phyloP scores from a whole-genome alignment of 2,113 vertebrate species.

The Mustela nigripes region DNA sequence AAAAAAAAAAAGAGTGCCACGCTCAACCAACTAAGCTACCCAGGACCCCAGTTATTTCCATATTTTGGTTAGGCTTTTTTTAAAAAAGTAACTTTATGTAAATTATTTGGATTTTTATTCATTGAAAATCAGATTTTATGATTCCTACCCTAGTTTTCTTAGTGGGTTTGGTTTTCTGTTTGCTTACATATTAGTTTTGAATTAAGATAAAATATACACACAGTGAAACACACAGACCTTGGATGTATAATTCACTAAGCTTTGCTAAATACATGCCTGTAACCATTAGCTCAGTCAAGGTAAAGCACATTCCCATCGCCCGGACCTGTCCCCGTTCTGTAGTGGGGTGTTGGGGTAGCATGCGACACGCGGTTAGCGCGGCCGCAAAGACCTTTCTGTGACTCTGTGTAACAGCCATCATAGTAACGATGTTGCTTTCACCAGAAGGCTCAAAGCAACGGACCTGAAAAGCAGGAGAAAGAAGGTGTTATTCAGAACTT shows the following conservation, averaged over 20 bases:
- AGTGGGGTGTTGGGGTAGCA: not conserved
- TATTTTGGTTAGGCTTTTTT: not conserved
- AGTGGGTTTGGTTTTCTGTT: not conserved
- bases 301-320: fast-evolving
- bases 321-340: fast-evolving
- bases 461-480: slow-evolving; percentile 97
- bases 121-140: not conserved
- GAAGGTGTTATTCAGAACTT: slow-evolving; percentile 99
- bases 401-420: fast-evolving
- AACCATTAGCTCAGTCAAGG: fast-evolving
- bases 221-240: not conserved
- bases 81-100: not conserved
- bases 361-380: fast-evolving
- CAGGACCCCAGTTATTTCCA: not conserved
- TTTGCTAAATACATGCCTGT: fast-evolving
- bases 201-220: not conserved
- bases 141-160: not conserved
- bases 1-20: not conserved
- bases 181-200: not conserved
- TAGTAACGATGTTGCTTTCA: slow-evolving; percentile 37
- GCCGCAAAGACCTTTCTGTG: fast-evolving
- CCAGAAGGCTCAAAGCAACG: slow-evolving; percentile 97
- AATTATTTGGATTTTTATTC: slow-evolving; percentile 25
- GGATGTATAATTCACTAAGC: fast-evolving
- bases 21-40: not conserved